These are phyloP conservation scores for Acanthopagrus latus DNA, from an alignment of 2,797 vertebrate genomes.

Conservation along the genomic window DNA sequence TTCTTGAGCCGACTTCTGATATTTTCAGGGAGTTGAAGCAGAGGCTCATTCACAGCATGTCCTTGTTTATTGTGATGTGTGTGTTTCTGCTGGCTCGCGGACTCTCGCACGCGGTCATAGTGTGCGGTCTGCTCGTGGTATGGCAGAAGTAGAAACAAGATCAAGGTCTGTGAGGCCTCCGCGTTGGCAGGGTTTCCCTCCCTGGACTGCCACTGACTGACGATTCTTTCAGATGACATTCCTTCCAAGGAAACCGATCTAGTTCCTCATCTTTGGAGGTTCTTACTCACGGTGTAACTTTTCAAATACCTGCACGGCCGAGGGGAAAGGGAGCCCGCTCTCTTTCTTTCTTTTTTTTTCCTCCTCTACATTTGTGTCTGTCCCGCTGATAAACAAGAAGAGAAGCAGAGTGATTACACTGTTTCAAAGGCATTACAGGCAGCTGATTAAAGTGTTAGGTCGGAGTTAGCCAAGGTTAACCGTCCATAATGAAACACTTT, in stretches of 20 bases:
- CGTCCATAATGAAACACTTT: constrained; percentile 86
- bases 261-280: constrained; percentile 45
- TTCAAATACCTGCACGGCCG: constrained; percentile 70
- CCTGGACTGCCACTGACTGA: constrained; percentile 45
- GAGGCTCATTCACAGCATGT: constrained; percentile 63
- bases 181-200: constrained; percentile 52
- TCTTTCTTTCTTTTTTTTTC: constrained; percentile 19
- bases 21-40: constrained; percentile 56
- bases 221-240: constrained; percentile 66
- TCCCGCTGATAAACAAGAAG: constrained; percentile 73
- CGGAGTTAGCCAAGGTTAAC: constrained; percentile 87
- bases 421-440: constrained; percentile 81
- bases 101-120: constrained; percentile 60
- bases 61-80: constrained; percentile 63
- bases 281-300: constrained; percentile 60
- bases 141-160: constrained; percentile 70
- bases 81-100: constrained; percentile 66
- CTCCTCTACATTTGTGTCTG: constrained; percentile 49
- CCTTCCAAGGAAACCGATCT: constrained; percentile 58
- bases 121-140: constrained; percentile 66
- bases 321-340: constrained; percentile 30
- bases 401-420: constrained; percentile 80
- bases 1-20: constrained; percentile 65
- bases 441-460: constrained; percentile 85
- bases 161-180: constrained; percentile 64